These are phyloP conservation scores for Drosophila pectinifera DNA, from an alignment of 1,140 invertebrate species.

Conservation along the genomic window DNA sequence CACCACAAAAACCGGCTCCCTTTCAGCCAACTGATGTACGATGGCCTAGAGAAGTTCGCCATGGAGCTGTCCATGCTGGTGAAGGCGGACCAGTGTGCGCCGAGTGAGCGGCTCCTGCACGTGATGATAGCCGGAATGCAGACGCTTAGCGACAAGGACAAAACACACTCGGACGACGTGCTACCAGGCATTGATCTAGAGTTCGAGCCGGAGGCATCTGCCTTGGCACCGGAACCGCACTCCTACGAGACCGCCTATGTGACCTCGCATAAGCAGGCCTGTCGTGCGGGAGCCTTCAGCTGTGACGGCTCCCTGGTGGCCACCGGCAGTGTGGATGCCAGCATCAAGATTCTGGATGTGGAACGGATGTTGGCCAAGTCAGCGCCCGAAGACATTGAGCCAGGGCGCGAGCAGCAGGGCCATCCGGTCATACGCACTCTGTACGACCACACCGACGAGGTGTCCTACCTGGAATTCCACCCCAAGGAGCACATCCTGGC, in stretches of 20 bases:
- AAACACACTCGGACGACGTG: slow-evolving; percentile 89
- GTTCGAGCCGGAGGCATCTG: slow-evolving; percentile 96
- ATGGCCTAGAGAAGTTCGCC: slow-evolving; percentile 96
- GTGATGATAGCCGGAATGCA: slow-evolving; percentile 94
- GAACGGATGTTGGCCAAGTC: slow-evolving; percentile 98
- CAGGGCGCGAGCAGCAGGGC: slow-evolving; percentile 93
- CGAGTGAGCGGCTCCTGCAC: slow-evolving; percentile 96
- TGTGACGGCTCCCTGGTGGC: slow-evolving; percentile 97
- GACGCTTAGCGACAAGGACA: slow-evolving; percentile 91
- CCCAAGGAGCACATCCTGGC: slow-evolving; percentile 96
- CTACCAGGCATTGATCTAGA: slow-evolving; percentile 96
- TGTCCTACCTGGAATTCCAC: slow-evolving; percentile 98
- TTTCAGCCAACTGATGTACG: slow-evolving; percentile 94
- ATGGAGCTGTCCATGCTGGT: slow-evolving; percentile 92
- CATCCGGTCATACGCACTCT: slow-evolving; percentile 99
- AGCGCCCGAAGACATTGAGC: slow-evolving; percentile 92
- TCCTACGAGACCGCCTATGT: slow-evolving; percentile 99
- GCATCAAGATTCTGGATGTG: slow-evolving; percentile 99
- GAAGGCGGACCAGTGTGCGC: slow-evolving; percentile 96
- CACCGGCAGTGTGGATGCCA: slow-evolving; percentile 98
- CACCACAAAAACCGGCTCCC: slow-evolving; percentile 15
- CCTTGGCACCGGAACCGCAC: slow-evolving; percentile 96
- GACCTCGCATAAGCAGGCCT: slow-evolving; percentile 98
- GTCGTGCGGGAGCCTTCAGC: slow-evolving; percentile 97
- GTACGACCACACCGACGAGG: slow-evolving; percentile 99